These are phyloP conservation scores for Limnothrissa miodon DNA, from an alignment of 2,113 vertebrate species.

Conservation along the genomic window DNA sequence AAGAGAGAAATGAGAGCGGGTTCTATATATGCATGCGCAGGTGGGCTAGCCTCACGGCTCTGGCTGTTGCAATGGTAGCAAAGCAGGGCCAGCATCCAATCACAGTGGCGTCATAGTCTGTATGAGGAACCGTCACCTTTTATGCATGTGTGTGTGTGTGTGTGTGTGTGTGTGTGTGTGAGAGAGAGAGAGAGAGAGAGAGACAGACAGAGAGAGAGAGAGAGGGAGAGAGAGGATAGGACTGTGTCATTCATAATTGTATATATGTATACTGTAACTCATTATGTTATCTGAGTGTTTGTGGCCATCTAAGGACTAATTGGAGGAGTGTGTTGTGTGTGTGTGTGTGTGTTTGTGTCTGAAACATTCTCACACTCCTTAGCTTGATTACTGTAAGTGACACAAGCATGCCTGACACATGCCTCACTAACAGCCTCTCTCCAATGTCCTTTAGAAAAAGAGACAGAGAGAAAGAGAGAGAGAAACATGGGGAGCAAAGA, in stretches of 20 bases:
- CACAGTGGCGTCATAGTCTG: background rate
- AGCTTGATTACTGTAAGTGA: conserved; percentile 54
- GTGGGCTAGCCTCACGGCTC: background rate
- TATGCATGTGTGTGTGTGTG: background rate
- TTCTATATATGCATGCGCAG: background rate
- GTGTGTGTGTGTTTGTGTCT: background rate
- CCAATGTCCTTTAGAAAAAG: conserved; percentile 54
- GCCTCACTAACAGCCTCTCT: conserved; percentile 32
- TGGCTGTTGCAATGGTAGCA: background rate
- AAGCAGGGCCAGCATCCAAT: background rate
- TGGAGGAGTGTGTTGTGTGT: background rate
- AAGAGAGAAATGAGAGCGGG: background rate
- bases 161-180: background rate
- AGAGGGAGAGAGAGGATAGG: background rate
- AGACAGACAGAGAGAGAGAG: no score
- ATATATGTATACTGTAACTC: background rate
- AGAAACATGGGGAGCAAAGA: conserved; percentile 18
- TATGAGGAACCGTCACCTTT: background rate
- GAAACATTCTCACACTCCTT: conserved; percentile 34
- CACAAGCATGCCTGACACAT: conserved; percentile 41
- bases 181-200: background rate
- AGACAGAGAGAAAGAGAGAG: conserved; percentile 25
- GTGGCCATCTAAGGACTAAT: no score
- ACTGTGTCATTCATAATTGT: background rate
- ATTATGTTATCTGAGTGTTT: background rate